Percentiles rank a stretch among this genome's conserved stretches.
Conservation (phyloP, 2,113 vertebrate species). For the Ochotona princeps region DNA sequence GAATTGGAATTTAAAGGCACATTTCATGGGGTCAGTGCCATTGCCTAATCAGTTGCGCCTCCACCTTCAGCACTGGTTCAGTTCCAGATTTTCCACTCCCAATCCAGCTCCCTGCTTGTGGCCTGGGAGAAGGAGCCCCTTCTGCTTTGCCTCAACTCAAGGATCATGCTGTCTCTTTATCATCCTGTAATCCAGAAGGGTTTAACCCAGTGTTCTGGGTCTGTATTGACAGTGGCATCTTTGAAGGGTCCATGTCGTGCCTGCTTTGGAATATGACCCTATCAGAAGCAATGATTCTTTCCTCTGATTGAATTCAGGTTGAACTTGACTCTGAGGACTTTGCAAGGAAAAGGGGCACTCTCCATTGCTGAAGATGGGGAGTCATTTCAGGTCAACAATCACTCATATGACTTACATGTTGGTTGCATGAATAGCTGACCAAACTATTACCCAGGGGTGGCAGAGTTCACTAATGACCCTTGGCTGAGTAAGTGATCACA, state of each 20-base stretch:
- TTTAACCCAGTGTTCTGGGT: not conserved
- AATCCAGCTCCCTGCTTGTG: too few species aligned
- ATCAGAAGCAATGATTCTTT: not conserved
- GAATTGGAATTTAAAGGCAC: too few species aligned
- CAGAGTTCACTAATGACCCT: not conserved
- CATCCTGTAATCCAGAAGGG: not conserved
- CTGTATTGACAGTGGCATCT: not conserved
- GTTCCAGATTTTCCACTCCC: too few species aligned
- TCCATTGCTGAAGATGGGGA: rapidly evolving
- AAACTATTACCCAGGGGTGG: not conserved
- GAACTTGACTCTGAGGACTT: not conserved
- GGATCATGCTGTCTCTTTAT: not conserved
- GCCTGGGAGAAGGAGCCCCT: too few species aligned
- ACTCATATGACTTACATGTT: not conserved
- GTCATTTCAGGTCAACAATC: not conserved
- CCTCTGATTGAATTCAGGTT: not conserved
- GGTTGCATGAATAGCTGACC: not conserved
- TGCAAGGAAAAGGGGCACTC: not conserved
- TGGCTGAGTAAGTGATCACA: not conserved
- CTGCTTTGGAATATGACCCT: not conserved
- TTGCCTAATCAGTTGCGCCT: not conserved
- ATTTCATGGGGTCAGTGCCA: too few species aligned
- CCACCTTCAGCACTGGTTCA: too few species aligned
- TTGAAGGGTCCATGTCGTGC: not conserved
- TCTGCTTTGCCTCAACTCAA: not conserved